phyloP scores from a whole-genome alignment of 2,888 invertebrate species.

The Phasia obesa region DNA sequence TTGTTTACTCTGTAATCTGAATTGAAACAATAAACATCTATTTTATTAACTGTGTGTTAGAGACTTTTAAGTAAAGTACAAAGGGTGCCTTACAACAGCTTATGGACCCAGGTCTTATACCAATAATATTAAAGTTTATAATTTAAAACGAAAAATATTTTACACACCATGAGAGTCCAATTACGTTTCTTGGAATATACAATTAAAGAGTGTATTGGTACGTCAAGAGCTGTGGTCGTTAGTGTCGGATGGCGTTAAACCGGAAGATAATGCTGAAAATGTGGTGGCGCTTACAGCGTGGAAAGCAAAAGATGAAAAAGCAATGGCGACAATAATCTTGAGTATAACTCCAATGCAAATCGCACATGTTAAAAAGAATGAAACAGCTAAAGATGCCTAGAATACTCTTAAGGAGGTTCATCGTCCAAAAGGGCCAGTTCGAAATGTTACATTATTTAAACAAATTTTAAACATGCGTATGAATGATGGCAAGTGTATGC shows the following conservation, averaged over 20 bases:
- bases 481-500: conserved; percentile 8
- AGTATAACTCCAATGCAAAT: conserved; percentile 41
- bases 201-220: conserved; percentile 20
- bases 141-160: no score
- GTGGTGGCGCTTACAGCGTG: no score
- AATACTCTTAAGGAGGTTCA: conserved; percentile 46
- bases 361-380: conserved; percentile 34
- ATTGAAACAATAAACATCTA: no score
- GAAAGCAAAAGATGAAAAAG: conserved; percentile 20
- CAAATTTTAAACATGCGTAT: conserved; percentile 26
- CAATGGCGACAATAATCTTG: conserved; percentile 27
- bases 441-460: conserved; percentile 60
- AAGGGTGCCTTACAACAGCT: no score
- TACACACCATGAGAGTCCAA: no score
- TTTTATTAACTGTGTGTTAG: no score
- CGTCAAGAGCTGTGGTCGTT: conserved; percentile 10
- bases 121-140: no score
- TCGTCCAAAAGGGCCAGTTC: conserved; percentile 54
- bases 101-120: no score
- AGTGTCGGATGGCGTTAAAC: background rate
- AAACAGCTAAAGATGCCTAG: conserved; percentile 54
- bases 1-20: no score
- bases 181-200: conserved; percentile 26
- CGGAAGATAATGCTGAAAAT: background rate
- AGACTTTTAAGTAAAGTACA: no score